Percentiles rank a stretch among this genome's conserved stretches.
phyloP scores from a whole-genome alignment of 2,797 vertebrate species.

The Peromyscus nudipes region DNA sequence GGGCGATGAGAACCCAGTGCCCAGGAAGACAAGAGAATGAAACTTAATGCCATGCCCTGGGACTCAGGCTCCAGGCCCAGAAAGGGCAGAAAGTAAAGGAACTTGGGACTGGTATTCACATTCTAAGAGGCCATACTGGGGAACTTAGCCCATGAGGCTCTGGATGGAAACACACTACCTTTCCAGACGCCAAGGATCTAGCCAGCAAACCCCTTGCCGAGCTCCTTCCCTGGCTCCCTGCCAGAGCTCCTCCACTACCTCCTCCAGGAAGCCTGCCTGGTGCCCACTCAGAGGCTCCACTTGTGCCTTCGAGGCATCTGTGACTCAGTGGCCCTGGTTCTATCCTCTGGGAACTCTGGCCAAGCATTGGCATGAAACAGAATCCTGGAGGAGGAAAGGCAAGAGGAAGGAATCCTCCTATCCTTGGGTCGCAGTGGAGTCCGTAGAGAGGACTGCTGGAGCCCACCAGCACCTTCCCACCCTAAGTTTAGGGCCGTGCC shows the following conservation, averaged over 20 bases:
- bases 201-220: background rate
- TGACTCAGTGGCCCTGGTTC: background rate
- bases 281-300: background rate
- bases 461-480: background rate
- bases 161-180: background rate
- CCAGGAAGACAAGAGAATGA: background rate
- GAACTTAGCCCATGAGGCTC: background rate
- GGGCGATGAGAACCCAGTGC: background rate
- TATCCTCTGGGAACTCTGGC: background rate
- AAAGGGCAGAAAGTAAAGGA: background rate
- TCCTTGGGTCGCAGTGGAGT: background rate
- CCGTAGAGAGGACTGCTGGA: background rate
- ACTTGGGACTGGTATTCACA: background rate
- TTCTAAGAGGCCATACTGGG: background rate
- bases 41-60: background rate
- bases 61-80: background rate
- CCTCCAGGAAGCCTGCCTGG: conserved; percentile 5
- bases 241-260: background rate
- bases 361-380: background rate
- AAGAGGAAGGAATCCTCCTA: background rate
- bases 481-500: background rate
- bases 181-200: background rate
- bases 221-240: background rate
- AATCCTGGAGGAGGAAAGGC: too few species aligned
- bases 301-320: background rate